Evolutionary conservation across 2,888 invertebrate species (phyloP), one percentile per base, ranked within the genome.

Genomic region (Furcula furcula): DNA sequence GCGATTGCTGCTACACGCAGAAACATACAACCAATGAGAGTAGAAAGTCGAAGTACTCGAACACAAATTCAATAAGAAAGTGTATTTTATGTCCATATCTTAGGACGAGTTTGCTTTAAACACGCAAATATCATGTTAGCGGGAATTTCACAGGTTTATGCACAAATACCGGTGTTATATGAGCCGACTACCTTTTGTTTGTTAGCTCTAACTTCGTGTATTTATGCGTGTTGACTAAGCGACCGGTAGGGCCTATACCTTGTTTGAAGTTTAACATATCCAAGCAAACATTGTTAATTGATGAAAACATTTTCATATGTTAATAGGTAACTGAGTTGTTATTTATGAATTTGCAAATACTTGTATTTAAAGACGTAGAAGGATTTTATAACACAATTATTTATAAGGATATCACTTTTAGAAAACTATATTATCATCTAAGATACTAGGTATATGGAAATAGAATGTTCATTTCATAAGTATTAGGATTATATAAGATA

Each of bases 1-100:
- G 28, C 38, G 40, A 47, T 55, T 42, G 45, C 46, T 49, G 46
- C 47, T 42, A 46, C 31, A 23, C 9, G 29, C 36, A n/a, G n/a
- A n/a, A 36, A 49, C 46, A 44, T 42, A 30, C 19, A 32, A 26
- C 3, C 26, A 31, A 51, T 51, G 60, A 42, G 48, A 35, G 37
- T 33, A 26, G 51, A 46, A 55, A 53, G 29, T 47, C 20, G 33
- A 46, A 25, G 11, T 23, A 11, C 22, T 39, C 40, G 35, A 39
- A 28, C 29, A 27, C 22, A 21, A 35, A 47, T 36, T 29, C 34
- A 42, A 43, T 47, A 43, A 40, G 32, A 36, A 31, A 18, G 28
- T 39, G 30, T 39, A 43, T 20, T 49, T 49, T 53, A 49, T 28
- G 16, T 37, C 30, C 16, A 34, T 40, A 21, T 31, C 23, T 34